Base-by-base conservation (phyloP, 2,888 invertebrate genomes). In the Drosophila ezoana region DNA sequence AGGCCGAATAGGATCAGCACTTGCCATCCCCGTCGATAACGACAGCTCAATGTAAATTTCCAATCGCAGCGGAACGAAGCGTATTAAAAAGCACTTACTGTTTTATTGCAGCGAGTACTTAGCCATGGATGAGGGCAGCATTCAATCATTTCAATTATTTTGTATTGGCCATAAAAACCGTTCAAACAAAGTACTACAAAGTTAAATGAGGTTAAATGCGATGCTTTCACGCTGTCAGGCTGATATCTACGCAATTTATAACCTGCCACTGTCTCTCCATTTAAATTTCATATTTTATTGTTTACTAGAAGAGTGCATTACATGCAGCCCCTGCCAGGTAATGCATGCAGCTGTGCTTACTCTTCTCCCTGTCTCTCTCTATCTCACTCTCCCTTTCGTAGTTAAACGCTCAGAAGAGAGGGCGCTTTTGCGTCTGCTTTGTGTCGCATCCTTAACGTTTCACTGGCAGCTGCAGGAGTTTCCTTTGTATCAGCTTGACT, bases 31-130 rank as follows among this genome's bases (percentile, higher is more conserved):
- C 49, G 54, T 28, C 28, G 54, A 43, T 66, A 74, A 62, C 54
- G 73, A 49, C 35, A 40, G 53, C 18, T 45, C 37, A 58, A 71
- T 72, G 62, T 43, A 78, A 78, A 68, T 73, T 73, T 38, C 14
- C 71, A 20, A 67, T 41, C 43, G 28, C 51, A 51, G 14, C 32
- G 41, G 14, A 59, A 23, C 59, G 66, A 52, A 60, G 47, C 49
- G 74, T 67, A 73, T 75, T 75, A 75, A 75, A 75, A 75, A 48
- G 51, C 78, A 73, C 74, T 75, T 63, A 37, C 49, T 28, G 37
- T 63, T 78, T 78, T 63, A 78, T 75, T 78, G 68, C 78, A 63
- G 32, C 47, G 44, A 35, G 57, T 66, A 58, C 65, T 58, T 51
- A 45, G 32, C 52, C 10, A n/a, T 47, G 52, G 23, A n/a, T 35